These are phyloP conservation scores for Ischnus inquisitorius DNA, from an alignment of 2,888 invertebrate genomes.

Conservation along the genomic window DNA sequence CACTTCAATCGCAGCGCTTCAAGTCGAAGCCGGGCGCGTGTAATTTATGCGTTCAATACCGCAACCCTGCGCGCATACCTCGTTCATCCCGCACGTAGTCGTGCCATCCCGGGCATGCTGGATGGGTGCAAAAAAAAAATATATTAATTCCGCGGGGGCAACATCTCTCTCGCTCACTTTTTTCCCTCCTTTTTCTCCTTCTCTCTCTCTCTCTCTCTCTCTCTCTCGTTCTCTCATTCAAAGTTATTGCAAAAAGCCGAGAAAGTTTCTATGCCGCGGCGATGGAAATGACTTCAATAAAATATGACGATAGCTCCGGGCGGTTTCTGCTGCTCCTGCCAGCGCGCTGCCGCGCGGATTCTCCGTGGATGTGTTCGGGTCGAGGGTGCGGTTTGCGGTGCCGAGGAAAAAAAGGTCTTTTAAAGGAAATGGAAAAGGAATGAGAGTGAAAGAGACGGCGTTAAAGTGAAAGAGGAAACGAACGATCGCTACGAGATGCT, in stretches of 20 bases:
- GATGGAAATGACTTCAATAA: constrained; percentile 79
- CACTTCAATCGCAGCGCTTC: constrained; percentile 77
- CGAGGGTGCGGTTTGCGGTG: constrained; percentile 61
- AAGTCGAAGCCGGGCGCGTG: constrained; percentile 71
- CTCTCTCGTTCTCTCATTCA: constrained; percentile 71
- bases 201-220: constrained; percentile 39
- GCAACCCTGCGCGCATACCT: constrained; percentile 70
- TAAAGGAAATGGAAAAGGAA: constrained; percentile 58
- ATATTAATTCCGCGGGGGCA: constrained; percentile 62
- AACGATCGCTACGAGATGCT: constrained; percentile 36
- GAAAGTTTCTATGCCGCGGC: constrained; percentile 74
- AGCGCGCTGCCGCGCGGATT: constrained; percentile 58
- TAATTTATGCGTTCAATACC: constrained; percentile 81
- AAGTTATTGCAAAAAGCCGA: constrained; percentile 79
- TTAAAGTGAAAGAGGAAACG: constrained; percentile 43
- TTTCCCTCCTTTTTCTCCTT: constrained; percentile 34
- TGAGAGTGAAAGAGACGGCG: constrained; percentile 57
- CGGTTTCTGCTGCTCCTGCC: constrained; percentile 68
- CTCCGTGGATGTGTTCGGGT: constrained; percentile 46
- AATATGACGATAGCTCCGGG: constrained; percentile 77
- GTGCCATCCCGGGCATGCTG: constrained; percentile 55
- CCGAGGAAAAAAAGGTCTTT: constrained; percentile 60
- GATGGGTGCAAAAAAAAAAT: constrained; percentile 54
- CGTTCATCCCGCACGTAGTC: constrained; percentile 49
- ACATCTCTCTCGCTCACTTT: constrained; percentile 32